Base-by-base conservation (phyloP, 2,113 vertebrate genomes). In the Gracilinanus agilis region DNA sequence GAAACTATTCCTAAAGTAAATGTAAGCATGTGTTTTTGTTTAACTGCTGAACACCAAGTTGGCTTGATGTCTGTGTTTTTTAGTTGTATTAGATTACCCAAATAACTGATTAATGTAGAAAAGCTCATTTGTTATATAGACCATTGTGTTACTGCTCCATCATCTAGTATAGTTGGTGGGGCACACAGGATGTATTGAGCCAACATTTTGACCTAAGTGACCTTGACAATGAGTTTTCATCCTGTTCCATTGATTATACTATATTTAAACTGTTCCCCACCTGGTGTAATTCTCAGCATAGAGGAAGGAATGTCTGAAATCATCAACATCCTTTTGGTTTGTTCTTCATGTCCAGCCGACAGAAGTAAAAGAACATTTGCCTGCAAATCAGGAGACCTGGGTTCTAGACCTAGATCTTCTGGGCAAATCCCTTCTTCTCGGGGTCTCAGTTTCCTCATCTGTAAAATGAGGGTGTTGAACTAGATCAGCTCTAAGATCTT, bases 201-300 rank as follows among this genome's bases (percentile, higher is more conserved):
- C 53, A n/a, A 2, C 5, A 53, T 88, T 44, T 90, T 96, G 94
- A 98, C 97, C 93, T 56, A 97, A 98, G 98, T 98, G 98, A 94
- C 97, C 98, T 98, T 94, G 97, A 96, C 88, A 56, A 11, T n/a
- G 94, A 44, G 44, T 61, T 55, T 91, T 90, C 90, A 49, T 44
- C 4, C 90, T 34, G 56, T 58, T 91, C 67, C 91, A 27, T 16
- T 93, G 94, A 91, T 44, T 23, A 55, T 24, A 89, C 0, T 53
- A 11, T 44, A n/a, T 67, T 91, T 55, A 75, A 75, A 75, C 61
- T 75, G 7, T 58, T 94, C 89, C 92, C 93, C 88, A 94, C 89
- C 92, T 93, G 96, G 96, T 97, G 95, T 19, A 75, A 67, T 91
- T 97, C 92, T 91, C 16, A 1, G 97, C 92, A 90, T 90, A 97